Percentiles rank a stretch among this genome's conserved stretches.
These are phyloP conservation scores for Pterois miles DNA, from an alignment of 2,797 vertebrate species.

Conservation along the genomic window DNA sequence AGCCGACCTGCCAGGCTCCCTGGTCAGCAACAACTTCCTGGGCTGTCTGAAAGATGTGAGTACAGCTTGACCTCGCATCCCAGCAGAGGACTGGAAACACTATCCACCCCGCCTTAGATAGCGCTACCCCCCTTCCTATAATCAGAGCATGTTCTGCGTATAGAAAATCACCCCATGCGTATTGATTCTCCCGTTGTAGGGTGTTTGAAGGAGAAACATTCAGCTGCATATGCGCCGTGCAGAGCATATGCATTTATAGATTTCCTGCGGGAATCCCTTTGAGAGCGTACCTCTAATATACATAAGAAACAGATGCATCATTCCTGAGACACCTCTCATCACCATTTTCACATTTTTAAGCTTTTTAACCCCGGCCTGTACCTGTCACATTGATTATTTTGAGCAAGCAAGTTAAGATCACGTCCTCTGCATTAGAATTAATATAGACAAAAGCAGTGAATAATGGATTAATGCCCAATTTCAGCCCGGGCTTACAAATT, in stretches of 20 bases:
- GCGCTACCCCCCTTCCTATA: slow-evolving; percentile 34
- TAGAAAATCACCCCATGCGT: slow-evolving; percentile 57
- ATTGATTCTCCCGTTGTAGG: slow-evolving; percentile 66
- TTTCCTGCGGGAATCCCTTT: slow-evolving; percentile 55
- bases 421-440: slow-evolving; percentile 44
- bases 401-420: slow-evolving; percentile 40
- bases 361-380: slow-evolving; percentile 43
- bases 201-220: slow-evolving; percentile 72
- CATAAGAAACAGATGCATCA: slow-evolving; percentile 42
- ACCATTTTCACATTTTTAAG: slow-evolving; percentile 22
- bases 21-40: slow-evolving; percentile 98
- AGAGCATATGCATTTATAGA: slow-evolving; percentile 54
- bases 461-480: slow-evolving; percentile 57
- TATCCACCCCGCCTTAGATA: slow-evolving; percentile 50
- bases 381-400: slow-evolving; percentile 69
- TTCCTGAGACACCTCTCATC: slow-evolving; percentile 27
- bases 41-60: slow-evolving; percentile 98
- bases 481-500: slow-evolving; percentile 36
- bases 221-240: slow-evolving; percentile 25
- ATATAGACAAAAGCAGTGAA: slow-evolving; percentile 49
- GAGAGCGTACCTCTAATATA: slow-evolving; percentile 47
- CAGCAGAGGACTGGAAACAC: slow-evolving; percentile 56
- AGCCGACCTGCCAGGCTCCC: slow-evolving; percentile 93
- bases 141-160: slow-evolving; percentile 45
- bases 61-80: slow-evolving; percentile 60